phyloP scores from a whole-genome alignment of 1,140 invertebrate species.

The Venustaconcha ellipsiformis region DNA sequence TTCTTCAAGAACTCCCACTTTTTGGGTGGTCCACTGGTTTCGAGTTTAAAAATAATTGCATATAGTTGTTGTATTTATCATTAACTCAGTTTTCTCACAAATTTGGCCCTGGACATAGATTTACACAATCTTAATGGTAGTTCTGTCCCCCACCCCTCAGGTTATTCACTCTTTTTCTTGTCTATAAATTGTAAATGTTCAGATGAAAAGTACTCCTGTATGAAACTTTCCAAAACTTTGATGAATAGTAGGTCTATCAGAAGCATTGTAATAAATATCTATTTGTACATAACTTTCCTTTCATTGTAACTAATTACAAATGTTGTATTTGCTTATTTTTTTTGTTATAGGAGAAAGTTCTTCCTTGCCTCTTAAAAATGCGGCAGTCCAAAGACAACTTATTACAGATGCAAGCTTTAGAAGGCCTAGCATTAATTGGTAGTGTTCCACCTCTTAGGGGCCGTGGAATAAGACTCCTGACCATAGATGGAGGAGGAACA shows the following conservation, averaged over 20 bases:
- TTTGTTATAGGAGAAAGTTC: conserved; percentile 74
- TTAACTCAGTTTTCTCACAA: no score
- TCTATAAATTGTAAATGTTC: background rate
- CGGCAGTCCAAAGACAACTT: conserved; percentile 48
- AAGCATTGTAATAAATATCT: background rate
- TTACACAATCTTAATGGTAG: no score
- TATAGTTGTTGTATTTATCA: no score
- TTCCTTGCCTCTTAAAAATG: conserved; percentile 74
- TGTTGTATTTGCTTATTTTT: conserved; percentile 11
- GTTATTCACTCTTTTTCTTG: background rate
- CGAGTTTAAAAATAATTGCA: no score
- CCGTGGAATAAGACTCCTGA: conserved; percentile 84
- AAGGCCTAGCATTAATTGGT: conserved; percentile 80
- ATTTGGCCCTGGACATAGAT: no score
- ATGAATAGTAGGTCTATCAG: background rate
- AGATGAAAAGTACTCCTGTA: background rate
- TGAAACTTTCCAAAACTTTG: background rate
- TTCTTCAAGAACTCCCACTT: no score
- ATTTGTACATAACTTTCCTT: background rate
- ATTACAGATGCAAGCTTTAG: conserved; percentile 37
- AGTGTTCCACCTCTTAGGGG: conserved; percentile 78
- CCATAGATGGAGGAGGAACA: conserved; percentile 92
- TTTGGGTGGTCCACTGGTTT: no score
- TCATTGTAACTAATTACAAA: background rate
- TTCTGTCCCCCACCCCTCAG: background rate